Evolutionary conservation across 2,888 invertebrate species (phyloP), one percentile per base, ranked within the genome.

Genomic region (Pristionchus fissidentatus): DNA sequence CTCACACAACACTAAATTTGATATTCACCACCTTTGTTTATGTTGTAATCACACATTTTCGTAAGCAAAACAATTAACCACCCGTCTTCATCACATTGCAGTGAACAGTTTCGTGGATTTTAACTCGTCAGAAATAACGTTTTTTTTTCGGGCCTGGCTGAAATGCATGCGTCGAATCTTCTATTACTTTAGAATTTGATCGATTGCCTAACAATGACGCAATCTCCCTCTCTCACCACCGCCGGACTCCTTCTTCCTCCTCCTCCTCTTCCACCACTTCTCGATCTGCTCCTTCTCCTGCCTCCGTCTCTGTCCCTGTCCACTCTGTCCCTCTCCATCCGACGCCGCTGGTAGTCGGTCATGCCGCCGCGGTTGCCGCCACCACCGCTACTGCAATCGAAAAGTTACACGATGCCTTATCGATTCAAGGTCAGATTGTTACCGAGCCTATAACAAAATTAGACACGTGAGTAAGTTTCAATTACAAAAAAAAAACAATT

Each of bases 271-370:
- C 41, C 52, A 55, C 79, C 55, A 57, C 79, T 57, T 43, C 79
- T 79, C 38, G 55, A 57, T 57, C 79, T 79, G 38, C 79, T 57
- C 26, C 57, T 79, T 57, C 55, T 57, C 26, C 57, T 79, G 1
- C 26, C 26, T 26, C 60, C n/a, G 7, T 57, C 57, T 38, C 38
- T 79, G 22, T 32, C 57, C 49, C 79, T 55, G 3, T 79, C 79
- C 79, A 32, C 43, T 79, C 79, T 19, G 15, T 57, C 52, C 26
- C 79, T 79, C 79, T 79, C 79, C 79, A 79, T 79, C 13, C 79
- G 55, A 22, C 79, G 22, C n/a, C 79, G n/a, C 57, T 79, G 55
- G 41, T 79, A 79, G 57, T 79, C 79, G 22, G 79, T 79, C 38
- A 79, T 22, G n/a, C 73, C 26, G 60, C 60, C 41, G 35, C 43